Percentiles rank a stretch among this genome's conserved stretches.
phyloP scores from a whole-genome alignment of 2,113 vertebrate genomes.

The Numida meleagris region DNA sequence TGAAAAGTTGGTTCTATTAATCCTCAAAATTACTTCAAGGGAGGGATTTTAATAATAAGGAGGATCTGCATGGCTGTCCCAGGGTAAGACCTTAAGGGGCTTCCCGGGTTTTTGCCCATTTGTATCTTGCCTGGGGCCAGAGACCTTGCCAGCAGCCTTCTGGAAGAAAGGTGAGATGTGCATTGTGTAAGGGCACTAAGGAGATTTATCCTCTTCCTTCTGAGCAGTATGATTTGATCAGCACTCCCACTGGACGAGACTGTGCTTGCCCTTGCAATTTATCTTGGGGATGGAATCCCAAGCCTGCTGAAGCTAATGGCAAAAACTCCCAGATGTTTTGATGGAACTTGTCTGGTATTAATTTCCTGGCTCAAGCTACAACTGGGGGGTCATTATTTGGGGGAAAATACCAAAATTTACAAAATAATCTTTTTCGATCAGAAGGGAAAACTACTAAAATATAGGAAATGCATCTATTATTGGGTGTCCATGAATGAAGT shows the following conservation, averaged over 20 bases:
- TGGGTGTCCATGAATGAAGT: background rate
- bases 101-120: background rate
- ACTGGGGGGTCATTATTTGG: background rate
- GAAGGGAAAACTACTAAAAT: background rate
- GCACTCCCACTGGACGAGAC: background rate
- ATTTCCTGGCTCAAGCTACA: background rate
- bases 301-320: background rate
- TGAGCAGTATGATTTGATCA: background rate
- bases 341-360: background rate
- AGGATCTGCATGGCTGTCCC: background rate
- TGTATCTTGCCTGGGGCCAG: background rate
- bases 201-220: background rate
- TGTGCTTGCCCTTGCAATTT: background rate
- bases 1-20: background rate
- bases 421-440: background rate
- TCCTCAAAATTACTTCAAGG: background rate
- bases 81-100: background rate
- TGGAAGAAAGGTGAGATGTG: background rate
- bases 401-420: background rate
- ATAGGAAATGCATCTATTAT: background rate
- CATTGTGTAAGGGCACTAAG: background rate
- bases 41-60: background rate
- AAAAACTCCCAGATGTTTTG: background rate
- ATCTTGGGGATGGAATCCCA: background rate
- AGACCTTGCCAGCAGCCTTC: background rate